Evolutionary conservation across 2,888 invertebrate genomes (phyloP).

Genomic region (Cordilura impudica): DNA sequence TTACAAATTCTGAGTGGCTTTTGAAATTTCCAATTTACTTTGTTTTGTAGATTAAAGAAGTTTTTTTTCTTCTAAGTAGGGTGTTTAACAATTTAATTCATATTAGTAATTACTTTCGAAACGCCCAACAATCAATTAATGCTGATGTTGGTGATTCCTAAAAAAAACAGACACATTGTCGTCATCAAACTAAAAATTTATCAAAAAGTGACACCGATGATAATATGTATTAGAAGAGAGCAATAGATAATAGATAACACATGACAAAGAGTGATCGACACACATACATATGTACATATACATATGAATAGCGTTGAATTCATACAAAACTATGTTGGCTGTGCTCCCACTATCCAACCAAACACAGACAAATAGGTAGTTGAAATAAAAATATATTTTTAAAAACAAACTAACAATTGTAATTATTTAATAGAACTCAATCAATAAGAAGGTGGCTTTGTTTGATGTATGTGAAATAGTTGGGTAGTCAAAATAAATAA

Average conservation of each 20-base stretch:
- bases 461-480: neutral
- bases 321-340: too few relatives aligned
- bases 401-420: slow-evolving; percentile 1
- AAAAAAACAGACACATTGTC: neutral
- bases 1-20: too few relatives aligned
- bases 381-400: too few relatives aligned
- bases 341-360: neutral
- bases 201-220: neutral
- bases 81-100: too few relatives aligned
- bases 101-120: too few relatives aligned
- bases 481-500: neutral
- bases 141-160: neutral
- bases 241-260: neutral
- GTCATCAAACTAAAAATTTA: neutral
- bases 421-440: slow-evolving; percentile 19
- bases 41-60: too few relatives aligned
- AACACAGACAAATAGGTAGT: too few relatives aligned
- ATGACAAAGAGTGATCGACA: neutral
- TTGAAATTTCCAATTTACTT: too few relatives aligned
- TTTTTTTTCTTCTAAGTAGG: too few relatives aligned
- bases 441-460: slow-evolving; percentile 17
- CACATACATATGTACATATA: neutral
- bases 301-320: neutral
- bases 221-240: neutral
- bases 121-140: too few relatives aligned